phyloP scores from a whole-genome alignment of 2,113 vertebrate species.

The Fukomys damarensis region DNA sequence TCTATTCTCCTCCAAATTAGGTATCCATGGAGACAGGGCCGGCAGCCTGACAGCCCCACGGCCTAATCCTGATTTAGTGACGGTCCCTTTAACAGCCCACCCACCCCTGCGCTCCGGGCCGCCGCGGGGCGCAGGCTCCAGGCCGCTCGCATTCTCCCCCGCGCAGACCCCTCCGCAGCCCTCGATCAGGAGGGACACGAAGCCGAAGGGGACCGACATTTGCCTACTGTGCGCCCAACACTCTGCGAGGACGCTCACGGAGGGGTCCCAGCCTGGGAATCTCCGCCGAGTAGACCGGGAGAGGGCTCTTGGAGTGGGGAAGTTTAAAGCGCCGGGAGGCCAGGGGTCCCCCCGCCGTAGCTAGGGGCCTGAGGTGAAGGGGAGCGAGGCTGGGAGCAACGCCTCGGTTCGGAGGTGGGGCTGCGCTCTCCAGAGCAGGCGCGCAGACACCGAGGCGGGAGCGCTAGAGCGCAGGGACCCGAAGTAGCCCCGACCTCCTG shows the following conservation, averaged over 20 bases:
- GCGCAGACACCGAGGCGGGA: not conserved
- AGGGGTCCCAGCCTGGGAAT: not conserved
- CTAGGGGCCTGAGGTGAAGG: not conserved
- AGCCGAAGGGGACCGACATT: not conserved
- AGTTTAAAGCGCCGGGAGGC: conserved; percentile 41
- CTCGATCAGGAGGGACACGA: not conserved
- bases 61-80: conserved; percentile 85
- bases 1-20: conserved; percentile 81
- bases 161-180: not conserved
- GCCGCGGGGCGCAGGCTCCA: conserved; percentile 60
- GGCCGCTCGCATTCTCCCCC: not conserved
- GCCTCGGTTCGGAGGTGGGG: not conserved
- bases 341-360: not conserved
- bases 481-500: conserved; percentile 65
- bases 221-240: conserved; percentile 52
- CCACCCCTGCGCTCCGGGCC: conserved; percentile 68
- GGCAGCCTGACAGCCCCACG: conserved; percentile 81
- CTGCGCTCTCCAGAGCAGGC: not conserved
- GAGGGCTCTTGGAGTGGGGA: not conserved
- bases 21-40: conserved; percentile 81
- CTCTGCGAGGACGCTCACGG: not conserved
- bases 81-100: conserved; percentile 81
- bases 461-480: not conserved
- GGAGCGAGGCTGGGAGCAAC: not conserved
- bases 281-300: not conserved